Evolutionary conservation across 1,140 invertebrate genomes (phyloP).

Genomic region (Zaprionus capensis): DNA sequence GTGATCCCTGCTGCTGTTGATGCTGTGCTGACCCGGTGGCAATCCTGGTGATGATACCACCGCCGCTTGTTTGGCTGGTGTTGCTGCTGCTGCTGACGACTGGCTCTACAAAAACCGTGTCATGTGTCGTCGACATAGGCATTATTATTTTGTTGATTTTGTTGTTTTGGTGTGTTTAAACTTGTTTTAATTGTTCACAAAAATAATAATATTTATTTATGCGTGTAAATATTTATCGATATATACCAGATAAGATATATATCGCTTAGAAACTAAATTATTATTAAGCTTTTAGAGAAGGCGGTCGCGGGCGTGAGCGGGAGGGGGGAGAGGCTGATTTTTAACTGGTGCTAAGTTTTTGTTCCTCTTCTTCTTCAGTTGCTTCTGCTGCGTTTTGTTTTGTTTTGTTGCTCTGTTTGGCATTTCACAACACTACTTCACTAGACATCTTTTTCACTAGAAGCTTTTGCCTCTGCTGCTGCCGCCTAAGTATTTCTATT

Average conservation of each 20-base stretch:
- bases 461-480: slow-evolving; percentile 57
- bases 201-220: slow-evolving; percentile 19
- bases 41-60: slow-evolving; percentile 44
- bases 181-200: slow-evolving; percentile 32
- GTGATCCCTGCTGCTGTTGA: slow-evolving; percentile 57
- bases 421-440: slow-evolving; percentile 74
- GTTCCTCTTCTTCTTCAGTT: slow-evolving; percentile 50
- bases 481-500: slow-evolving; percentile 16
- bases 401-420: slow-evolving; percentile 16
- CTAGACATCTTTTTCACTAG: slow-evolving; percentile 55
- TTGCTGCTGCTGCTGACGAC: slow-evolving; percentile 51
- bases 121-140: slow-evolving; percentile 72
- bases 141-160: slow-evolving; percentile 35
- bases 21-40: slow-evolving; percentile 25
- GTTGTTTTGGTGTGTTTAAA: background rate
- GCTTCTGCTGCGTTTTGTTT: slow-evolving; percentile 44
- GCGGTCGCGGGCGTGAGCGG: background rate
- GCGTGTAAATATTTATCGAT: slow-evolving; percentile 12
- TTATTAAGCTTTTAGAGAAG: slow-evolving; percentile 34
- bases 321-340: slow-evolving; percentile 47
- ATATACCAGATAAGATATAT: slow-evolving; percentile 9
- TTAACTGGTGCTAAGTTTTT: slow-evolving; percentile 59
- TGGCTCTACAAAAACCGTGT: slow-evolving; percentile 71
- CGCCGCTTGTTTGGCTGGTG: slow-evolving; percentile 27
- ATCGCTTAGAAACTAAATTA: slow-evolving; percentile 52